Base-by-base conservation (phyloP, 2,888 invertebrate genomes). In the Drosophila phalerata region DNA sequence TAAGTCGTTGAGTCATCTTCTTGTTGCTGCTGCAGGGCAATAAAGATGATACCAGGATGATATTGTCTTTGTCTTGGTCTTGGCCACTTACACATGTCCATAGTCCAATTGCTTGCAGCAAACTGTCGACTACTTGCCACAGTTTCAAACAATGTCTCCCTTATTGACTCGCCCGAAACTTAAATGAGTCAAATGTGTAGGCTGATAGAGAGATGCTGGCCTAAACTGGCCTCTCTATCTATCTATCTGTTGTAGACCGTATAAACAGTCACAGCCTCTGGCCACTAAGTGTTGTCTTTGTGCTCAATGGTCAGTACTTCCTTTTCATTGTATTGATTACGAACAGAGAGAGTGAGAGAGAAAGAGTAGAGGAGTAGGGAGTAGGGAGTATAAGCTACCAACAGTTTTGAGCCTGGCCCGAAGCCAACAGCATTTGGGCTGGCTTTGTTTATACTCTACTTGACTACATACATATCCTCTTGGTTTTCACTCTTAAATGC, bases 351-450 rank as follows among this genome's bases (percentile, higher is more conserved):
- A n/a, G 9, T 10, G 5, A 8, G 5, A 19, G 34, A 5, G 52
- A 15, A n/a, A 28, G 28, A n/a, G 22, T 2, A 15, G 10, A 10
- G 15, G 37, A n/a, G 25, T 25, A 3, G 10, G 42, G 15, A 13
- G 25, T 5, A 10, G 9, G 1, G 3, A n/a, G n/a, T 22, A 22
- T 22, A 22, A 22, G 28, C 40, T 42, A 38, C 5, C 37, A 48
- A 60, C 60, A 42, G 40, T 51, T 60, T 60, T 60, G 32, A 63
- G 56, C 10, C 37, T n/a, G 15, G 34, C 37, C 22, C 28, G 15
- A 5, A 30, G 42, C 17, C 32, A 81, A 82, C 85, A 86, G 68
- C 74, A 69, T 74, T 81, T 77, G 87, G 85, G 87, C 79, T 74
- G 87, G 38, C 25, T 40, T 65, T 71, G 77, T 76, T 76, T 68